Conservation (phyloP, 1,140 invertebrate genomes). For the Triops cancriformis region DNA sequence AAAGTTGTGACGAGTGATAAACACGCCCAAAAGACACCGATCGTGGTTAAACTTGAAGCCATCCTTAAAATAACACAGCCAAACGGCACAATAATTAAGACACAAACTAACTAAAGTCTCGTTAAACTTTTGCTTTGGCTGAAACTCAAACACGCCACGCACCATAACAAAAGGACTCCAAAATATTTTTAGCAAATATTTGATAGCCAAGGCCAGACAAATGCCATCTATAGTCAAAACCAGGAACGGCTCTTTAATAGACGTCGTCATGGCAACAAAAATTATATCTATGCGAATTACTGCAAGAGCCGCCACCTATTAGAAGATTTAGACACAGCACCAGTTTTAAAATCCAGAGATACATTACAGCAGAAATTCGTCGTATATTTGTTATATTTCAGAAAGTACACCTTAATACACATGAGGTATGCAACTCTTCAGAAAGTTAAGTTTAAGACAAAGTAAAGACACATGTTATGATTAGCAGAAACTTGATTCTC, state of each 20-base stretch:
- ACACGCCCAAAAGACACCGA: conserved; percentile 56
- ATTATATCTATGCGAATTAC: too few relatives aligned
- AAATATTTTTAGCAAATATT: neutral
- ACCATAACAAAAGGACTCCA: neutral
- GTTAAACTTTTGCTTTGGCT: neutral
- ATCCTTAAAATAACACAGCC: conserved; percentile 32
- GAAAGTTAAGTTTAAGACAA: too few relatives aligned
- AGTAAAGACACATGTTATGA: too few relatives aligned
- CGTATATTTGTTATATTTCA: too few relatives aligned
- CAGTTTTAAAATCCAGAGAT: too few relatives aligned
- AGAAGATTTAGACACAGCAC: too few relatives aligned
- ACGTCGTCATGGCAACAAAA: neutral
- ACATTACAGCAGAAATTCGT: too few relatives aligned
- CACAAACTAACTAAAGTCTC: neutral
- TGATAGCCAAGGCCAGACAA: neutral
- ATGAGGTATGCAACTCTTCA: too few relatives aligned
- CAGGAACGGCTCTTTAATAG: neutral
- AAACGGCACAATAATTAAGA: neutral
- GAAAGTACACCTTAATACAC: too few relatives aligned
- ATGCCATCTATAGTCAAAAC: neutral
- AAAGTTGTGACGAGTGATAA: conserved; percentile 53
- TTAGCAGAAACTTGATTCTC: too few relatives aligned
- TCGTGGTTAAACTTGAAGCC: conserved; percentile 48
- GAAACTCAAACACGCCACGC: neutral
- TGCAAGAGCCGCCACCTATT: too few relatives aligned